Evolutionary conservation across 2,888 invertebrate genomes (phyloP).

Genomic region (Pterobdella sp.): DNA sequence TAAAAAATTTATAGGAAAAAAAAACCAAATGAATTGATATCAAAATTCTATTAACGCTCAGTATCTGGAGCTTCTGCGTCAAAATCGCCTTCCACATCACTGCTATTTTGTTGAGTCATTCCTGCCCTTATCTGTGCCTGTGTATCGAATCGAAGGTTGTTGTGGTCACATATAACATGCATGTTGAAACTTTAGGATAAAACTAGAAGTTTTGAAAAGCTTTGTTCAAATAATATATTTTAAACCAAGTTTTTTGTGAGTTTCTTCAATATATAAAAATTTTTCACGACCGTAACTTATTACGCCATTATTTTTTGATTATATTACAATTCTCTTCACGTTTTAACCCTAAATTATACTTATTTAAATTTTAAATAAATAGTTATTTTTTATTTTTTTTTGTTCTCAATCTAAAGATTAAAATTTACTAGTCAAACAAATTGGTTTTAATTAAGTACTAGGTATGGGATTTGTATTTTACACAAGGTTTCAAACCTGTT

Average conservation of each 20-base stretch:
- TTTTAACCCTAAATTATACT: not conserved
- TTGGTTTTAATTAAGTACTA: too few species aligned
- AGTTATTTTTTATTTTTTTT: not conserved
- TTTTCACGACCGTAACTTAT: too few species aligned
- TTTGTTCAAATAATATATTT: too few species aligned
- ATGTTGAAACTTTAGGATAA: too few species aligned
- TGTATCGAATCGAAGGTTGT: not conserved
- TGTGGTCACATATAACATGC: too few species aligned
- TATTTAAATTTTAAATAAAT: conserved; percentile 1
- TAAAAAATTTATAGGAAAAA: too few species aligned
- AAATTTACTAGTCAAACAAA: too few species aligned
- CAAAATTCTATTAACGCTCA: not conserved
- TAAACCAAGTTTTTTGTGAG: too few species aligned
- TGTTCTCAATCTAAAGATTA: not conserved
- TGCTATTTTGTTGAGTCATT: not conserved
- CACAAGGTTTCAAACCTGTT: conserved; percentile 31
- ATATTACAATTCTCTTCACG: not conserved
- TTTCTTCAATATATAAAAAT: too few species aligned
- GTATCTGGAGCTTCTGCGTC: not conserved
- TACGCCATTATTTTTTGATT: too few species aligned
- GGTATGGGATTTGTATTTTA: not conserved
- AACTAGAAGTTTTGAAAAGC: too few species aligned
- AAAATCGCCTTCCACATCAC: not conserved
- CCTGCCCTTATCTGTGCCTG: conserved; percentile 26
- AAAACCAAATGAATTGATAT: not conserved